A percentile compares a stretch with the other conserved stretches of the same genome.
phyloP scores from a whole-genome alignment of 2,888 invertebrate genomes.

The Yponomeuta cagnagella region DNA sequence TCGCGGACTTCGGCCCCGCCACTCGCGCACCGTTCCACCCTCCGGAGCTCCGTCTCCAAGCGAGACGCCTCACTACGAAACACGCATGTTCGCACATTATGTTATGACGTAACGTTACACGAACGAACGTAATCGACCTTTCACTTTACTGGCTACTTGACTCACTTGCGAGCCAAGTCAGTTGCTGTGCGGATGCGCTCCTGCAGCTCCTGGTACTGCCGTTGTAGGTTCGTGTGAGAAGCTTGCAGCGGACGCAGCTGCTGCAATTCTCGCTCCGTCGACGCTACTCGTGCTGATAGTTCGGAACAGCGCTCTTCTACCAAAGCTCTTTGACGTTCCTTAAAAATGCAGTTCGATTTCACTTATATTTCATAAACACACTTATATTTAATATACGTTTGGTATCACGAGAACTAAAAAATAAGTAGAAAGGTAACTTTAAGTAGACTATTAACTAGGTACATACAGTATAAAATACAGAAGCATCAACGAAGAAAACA shows the following conservation, averaged over 20 bases:
- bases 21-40: constrained; percentile 54
- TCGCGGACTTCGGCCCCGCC: constrained; percentile 57
- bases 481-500: too few relatives aligned
- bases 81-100: neutral
- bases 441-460: too few relatives aligned
- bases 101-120: neutral
- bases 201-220: constrained; percentile 51
- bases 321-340: constrained; percentile 54
- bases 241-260: constrained; percentile 47
- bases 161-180: constrained; percentile 49
- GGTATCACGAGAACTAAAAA: too few relatives aligned
- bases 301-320: constrained; percentile 54
- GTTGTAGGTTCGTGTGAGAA: constrained; percentile 39
- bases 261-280: constrained; percentile 47
- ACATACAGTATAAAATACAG: too few relatives aligned
- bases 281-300: constrained; percentile 36
- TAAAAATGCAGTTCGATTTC: neutral
- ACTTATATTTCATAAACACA: neutral
- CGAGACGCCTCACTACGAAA: constrained; percentile 43
- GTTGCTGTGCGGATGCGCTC: constrained; percentile 43
- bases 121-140: neutral
- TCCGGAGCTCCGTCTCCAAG: constrained; percentile 51
- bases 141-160: neutral
- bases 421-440: too few relatives aligned
- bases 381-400: too few relatives aligned